Evolutionary conservation across 2,888 invertebrate species (phyloP).

Genomic region (Lamellibrachia satsuma): DNA sequence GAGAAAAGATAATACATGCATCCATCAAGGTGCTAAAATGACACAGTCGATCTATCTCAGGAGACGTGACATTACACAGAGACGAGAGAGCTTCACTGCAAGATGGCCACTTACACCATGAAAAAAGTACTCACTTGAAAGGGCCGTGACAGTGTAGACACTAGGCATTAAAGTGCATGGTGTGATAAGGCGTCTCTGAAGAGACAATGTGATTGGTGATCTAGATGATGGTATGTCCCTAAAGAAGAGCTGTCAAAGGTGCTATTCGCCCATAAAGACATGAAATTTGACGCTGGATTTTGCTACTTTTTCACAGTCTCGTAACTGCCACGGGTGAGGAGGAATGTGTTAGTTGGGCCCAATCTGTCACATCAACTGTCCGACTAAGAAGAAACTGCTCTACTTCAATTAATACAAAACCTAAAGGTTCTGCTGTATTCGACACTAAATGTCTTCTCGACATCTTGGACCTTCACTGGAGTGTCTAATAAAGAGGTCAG

Average conservation of each 20-base stretch:
- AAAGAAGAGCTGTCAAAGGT: background rate
- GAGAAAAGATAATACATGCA: background rate
- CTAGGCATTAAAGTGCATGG: background rate
- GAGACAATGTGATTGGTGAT: background rate
- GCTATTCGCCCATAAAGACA: background rate
- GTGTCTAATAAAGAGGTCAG: too few species aligned
- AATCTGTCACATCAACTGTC: background rate
- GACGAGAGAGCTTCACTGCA: background rate
- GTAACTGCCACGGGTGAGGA: background rate
- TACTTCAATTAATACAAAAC: background rate
- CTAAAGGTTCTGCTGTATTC: background rate
- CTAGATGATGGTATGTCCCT: background rate
- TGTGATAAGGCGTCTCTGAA: background rate
- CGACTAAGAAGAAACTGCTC: background rate
- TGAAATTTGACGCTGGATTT: background rate
- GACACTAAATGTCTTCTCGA: too few species aligned
- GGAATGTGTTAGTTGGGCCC: background rate
- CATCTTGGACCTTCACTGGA: too few species aligned
- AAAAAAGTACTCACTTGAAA: conserved; percentile 3
- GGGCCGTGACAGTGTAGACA: background rate
- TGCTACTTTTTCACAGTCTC: background rate
- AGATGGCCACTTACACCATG: background rate
- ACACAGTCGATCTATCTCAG: background rate
- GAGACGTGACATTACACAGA: background rate
- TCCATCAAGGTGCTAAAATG: background rate